Evolutionary conservation across 92 coral and sea anemone genomes (phyloP).

Genomic region (Palythoa grandiflora): DNA sequence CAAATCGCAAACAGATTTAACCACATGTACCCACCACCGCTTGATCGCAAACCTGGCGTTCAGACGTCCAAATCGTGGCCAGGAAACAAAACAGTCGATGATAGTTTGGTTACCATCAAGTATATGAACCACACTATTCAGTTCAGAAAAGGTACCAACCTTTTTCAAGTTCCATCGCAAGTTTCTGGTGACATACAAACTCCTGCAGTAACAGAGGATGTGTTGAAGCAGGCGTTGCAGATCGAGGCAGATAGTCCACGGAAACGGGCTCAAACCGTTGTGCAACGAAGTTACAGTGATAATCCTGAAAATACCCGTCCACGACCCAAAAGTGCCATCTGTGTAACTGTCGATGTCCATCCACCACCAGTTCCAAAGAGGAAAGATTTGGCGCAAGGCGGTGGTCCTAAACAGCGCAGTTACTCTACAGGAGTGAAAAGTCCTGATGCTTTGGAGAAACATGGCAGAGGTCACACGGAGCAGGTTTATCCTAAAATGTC

Average conservation of each 20-base stretch:
- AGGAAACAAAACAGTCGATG: slow-evolving; percentile 51
- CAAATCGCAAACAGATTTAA: slow-evolving; percentile 94
- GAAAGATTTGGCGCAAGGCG: neutral
- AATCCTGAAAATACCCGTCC: slow-evolving; percentile 13
- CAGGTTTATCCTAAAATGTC: neutral
- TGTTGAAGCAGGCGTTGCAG: slow-evolving; percentile 24
- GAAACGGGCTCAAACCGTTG: slow-evolving; percentile 26
- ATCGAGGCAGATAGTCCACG: slow-evolving; percentile 10
- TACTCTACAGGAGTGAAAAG: slow-evolving; percentile 2
- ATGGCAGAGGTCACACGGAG: neutral
- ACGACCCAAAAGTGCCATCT: slow-evolving; percentile 21
- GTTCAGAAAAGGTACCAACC: slow-evolving; percentile 43
- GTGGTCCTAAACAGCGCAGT: slow-evolving; percentile 14
- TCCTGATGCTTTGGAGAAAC: neutral
- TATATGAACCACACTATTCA: slow-evolving; percentile 49
- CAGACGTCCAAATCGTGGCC: slow-evolving; percentile 77
- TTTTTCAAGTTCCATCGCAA: slow-evolving; percentile 36
- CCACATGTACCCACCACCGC: slow-evolving; percentile 86
- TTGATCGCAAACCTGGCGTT: slow-evolving; percentile 60
- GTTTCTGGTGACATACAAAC: neutral
- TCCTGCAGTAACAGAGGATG: slow-evolving; percentile 22
- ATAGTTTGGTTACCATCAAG: slow-evolving; percentile 47
- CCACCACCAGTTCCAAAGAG: slow-evolving; percentile 32
- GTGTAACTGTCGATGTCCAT: slow-evolving; percentile 33
- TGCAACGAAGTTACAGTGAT: slow-evolving; percentile 22